Percentiles rank a stretch among this genome's conserved stretches.
phyloP scores from a whole-genome alignment of 2,113 vertebrate species.

The Amblyornis subalaris region DNA sequence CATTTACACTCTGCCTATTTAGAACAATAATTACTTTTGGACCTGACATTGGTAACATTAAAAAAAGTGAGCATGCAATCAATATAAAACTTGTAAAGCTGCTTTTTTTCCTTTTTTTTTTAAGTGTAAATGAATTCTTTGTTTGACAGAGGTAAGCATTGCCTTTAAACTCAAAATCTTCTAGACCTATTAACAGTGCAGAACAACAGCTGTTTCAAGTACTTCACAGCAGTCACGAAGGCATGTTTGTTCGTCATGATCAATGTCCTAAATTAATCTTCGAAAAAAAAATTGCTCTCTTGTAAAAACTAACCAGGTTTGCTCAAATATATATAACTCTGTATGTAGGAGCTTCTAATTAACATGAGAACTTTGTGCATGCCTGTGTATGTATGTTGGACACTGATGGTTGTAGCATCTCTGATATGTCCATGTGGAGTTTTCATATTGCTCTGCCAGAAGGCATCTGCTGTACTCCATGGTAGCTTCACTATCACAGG shows the following conservation, averaged over 20 bases:
- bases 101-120: neutral
- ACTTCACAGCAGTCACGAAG: neutral
- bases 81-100: neutral
- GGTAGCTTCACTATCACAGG: neutral
- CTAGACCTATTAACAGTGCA: neutral
- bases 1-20: neutral
- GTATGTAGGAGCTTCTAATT: neutral
- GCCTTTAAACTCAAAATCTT: neutral
- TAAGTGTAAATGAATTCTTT: neutral
- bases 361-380: fast-evolving
- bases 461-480: neutral
- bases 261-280: neutral
- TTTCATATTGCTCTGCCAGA: neutral
- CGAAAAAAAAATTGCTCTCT: neutral
- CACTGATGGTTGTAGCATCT: neutral
- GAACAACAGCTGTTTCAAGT: neutral
- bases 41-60: neutral
- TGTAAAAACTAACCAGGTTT: neutral
- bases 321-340: neutral
- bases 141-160: neutral
- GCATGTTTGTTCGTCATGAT: neutral
- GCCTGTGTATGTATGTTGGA: neutral
- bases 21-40: neutral
- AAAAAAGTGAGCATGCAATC: neutral
- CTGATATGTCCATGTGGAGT: neutral